A percentile compares a stretch with the other conserved stretches of the same genome.
Evolutionary conservation across 2,888 invertebrate genomes (phyloP).

Genomic region (Nephrocerus scutellatus): DNA sequence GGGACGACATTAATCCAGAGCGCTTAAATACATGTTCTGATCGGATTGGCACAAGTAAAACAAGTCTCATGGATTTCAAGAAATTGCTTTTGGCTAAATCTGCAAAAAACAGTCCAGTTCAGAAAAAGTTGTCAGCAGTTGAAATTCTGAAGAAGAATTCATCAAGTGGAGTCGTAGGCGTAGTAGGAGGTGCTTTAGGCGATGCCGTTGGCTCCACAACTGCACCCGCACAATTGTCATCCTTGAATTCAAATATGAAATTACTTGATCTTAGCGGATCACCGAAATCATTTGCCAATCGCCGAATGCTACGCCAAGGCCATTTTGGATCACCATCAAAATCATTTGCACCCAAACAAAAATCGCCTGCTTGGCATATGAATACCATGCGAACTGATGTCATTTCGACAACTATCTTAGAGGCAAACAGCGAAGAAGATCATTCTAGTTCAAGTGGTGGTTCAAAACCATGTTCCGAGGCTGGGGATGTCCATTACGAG

Average conservation of each 20-base stretch:
- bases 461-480: conserved; percentile 50
- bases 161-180: conserved; percentile 43
- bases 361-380: conserved; percentile 48
- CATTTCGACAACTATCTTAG: conserved; percentile 77
- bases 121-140: conserved; percentile 64
- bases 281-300: conserved; percentile 61
- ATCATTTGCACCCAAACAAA: conserved; percentile 52
- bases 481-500: conserved; percentile 17
- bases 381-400: conserved; percentile 73
- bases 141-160: conserved; percentile 67
- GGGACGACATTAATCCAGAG: conserved; percentile 37
- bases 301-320: conserved; percentile 52
- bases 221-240: conserved; percentile 20
- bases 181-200: conserved; percentile 1
- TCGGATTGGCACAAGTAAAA: conserved; percentile 61
- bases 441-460: conserved; percentile 58
- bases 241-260: conserved; percentile 51
- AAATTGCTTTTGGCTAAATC: conserved; percentile 70
- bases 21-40: conserved; percentile 55
- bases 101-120: conserved; percentile 55
- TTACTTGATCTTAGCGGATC: conserved; percentile 65
- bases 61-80: conserved; percentile 78
- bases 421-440: conserved; percentile 73
- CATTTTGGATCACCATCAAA: conserved; percentile 54
- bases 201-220: conserved; percentile 23